A percentile compares a stretch with the other conserved stretches of the same genome.
These are phyloP conservation scores for Eristalinus sepulchralis DNA, from an alignment of 2,888 invertebrate species.

Conservation along the genomic window DNA sequence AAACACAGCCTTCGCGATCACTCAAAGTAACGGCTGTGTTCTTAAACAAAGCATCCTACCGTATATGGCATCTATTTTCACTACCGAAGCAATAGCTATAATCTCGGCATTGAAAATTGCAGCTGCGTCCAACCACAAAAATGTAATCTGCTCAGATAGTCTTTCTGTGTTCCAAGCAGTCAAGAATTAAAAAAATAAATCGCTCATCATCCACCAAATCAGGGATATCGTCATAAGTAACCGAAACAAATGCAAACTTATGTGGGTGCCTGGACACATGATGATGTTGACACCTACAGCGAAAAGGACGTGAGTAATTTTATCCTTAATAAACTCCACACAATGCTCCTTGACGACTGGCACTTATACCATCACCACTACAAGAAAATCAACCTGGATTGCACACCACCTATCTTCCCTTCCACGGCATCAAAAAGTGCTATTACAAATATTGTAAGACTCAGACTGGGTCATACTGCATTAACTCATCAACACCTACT, in stretches of 20 bases:
- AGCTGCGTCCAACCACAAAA: background rate
- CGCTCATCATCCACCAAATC: no score
- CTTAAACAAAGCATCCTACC: constrained; percentile 11
- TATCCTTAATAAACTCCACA: no score
- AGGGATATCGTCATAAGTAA: no score
- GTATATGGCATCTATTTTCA: constrained; percentile 7
- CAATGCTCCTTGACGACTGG: no score
- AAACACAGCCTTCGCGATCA: background rate
- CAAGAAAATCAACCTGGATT: background rate
- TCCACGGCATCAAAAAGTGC: background rate
- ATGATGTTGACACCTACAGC: constrained; percentile 1
- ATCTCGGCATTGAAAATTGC: background rate
- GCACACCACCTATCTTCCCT: background rate
- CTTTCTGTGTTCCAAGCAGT: background rate
- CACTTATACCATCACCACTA: background rate
- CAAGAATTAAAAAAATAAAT: no score
- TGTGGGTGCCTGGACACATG: background rate
- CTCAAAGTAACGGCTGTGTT: background rate
- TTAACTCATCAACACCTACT: background rate
- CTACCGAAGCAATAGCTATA: background rate
- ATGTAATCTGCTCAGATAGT: background rate
- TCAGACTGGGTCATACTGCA: background rate
- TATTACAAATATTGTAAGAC: background rate
- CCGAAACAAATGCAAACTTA: background rate
- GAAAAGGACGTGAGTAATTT: background rate